Percentiles rank a stretch among this genome's conserved stretches.
These are phyloP conservation scores for Bovichtus diacanthus DNA, from an alignment of 2,797 vertebrate genomes.

Conservation along the genomic window DNA sequence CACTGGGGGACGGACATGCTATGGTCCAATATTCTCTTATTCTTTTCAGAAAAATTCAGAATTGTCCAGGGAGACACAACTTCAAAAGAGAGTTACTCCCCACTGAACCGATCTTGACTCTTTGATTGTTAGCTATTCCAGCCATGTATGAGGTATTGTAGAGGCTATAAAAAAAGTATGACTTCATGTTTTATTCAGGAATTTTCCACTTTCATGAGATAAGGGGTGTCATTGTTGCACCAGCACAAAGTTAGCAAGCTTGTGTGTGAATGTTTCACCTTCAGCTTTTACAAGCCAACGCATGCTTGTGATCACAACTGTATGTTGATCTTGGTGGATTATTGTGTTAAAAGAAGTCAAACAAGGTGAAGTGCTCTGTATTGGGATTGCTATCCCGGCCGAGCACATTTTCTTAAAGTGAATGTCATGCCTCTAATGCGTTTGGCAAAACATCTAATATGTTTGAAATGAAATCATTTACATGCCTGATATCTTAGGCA, in stretches of 20 bases:
- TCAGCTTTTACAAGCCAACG: conserved; percentile 53
- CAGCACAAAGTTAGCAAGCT: conserved; percentile 52
- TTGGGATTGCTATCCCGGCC: not conserved
- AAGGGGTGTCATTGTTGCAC: conserved; percentile 75
- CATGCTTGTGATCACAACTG: conserved; percentile 28
- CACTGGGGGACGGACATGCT: conserved; percentile 41
- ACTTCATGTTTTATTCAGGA: conserved; percentile 83
- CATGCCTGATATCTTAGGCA: not conserved
- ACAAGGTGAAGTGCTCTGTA: not conserved
- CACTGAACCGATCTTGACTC: conserved; percentile 67
- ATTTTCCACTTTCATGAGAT: conserved; percentile 72
- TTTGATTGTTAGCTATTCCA: conserved; percentile 82
- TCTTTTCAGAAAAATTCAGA: conserved; percentile 70
- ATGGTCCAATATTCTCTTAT: conserved; percentile 55
- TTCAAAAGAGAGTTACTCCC: conserved; percentile 78
- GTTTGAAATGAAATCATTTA: not conserved
- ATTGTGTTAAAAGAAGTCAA: conserved; percentile 12
- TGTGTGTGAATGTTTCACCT: conserved; percentile 71
- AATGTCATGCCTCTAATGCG: not conserved
- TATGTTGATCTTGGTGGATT: conserved; percentile 14
- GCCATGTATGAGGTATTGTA: conserved; percentile 70
- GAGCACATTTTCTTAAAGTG: not conserved
- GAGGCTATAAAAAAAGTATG: conserved; percentile 70
- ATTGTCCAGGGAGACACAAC: conserved; percentile 56
- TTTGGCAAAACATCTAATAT: not conserved